These are phyloP conservation scores for Zeugodacus cucurbitae DNA, from an alignment of 1,140 invertebrate species.

Conservation along the genomic window DNA sequence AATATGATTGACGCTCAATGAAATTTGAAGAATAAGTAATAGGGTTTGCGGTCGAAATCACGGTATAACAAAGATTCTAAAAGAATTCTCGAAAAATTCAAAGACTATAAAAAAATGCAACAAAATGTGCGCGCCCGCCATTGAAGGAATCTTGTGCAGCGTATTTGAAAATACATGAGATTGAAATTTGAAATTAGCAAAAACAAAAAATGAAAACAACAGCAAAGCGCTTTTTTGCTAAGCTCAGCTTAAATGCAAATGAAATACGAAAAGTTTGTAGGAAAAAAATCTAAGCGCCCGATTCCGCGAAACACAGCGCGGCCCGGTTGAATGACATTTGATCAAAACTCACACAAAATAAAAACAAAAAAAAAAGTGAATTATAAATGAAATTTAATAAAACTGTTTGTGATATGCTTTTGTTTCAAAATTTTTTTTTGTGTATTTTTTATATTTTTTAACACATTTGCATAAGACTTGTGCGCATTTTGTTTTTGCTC, in stretches of 20 bases:
- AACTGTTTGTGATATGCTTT: background rate
- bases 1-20: background rate
- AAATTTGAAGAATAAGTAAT: background rate
- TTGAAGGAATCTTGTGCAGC: background rate
- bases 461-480: background rate
- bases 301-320: background rate
- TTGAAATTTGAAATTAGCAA: background rate
- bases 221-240: background rate
- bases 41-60: background rate
- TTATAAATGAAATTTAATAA: background rate
- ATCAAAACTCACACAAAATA: background rate
- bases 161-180: background rate
- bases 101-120: no score
- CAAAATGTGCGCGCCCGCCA: background rate
- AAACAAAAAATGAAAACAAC: background rate
- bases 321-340: slow-evolving; percentile 8
- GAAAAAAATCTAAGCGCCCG: background rate
- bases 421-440: background rate
- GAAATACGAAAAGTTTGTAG: background rate
- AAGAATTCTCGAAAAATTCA: no score
- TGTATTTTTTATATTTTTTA: background rate
- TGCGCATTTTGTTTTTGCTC: background rate
- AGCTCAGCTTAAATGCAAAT: background rate
- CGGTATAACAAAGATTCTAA: background rate
- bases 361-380: background rate